Conservation (phyloP, 2,113 vertebrate species). For the Oreochromis tanganicae region DNA sequence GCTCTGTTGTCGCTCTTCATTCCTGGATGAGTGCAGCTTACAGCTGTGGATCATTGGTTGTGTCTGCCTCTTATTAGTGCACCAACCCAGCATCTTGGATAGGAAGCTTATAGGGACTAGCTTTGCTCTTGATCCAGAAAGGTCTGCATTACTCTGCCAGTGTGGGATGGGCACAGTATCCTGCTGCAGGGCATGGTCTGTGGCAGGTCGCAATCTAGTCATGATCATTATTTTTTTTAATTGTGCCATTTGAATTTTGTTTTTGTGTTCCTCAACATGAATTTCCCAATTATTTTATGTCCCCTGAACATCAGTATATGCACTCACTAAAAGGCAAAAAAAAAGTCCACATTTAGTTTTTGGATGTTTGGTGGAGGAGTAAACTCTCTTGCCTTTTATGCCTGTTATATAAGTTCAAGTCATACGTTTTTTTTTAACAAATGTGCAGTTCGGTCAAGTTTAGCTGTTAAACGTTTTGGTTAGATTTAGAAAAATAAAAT, state of each 20-base stretch:
- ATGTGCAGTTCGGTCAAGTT: not conserved
- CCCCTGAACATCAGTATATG: not conserved
- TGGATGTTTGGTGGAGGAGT: not conserved
- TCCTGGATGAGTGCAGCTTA: not conserved
- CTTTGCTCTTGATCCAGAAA: not conserved
- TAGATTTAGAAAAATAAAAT: not conserved
- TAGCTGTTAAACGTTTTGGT: not conserved
- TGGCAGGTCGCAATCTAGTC: not conserved
- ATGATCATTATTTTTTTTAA: not conserved
- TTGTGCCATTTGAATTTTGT: not conserved
- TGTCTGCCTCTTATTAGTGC: not conserved
- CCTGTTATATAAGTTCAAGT: not conserved
- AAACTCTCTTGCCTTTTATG: not conserved
- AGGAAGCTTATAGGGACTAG: not conserved
- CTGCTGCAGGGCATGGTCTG: not conserved
- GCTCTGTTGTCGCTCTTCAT: not conserved
- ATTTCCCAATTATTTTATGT: not conserved
- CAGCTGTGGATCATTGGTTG: not conserved
- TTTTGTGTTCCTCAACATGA: not conserved
- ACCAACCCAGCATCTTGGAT: not conserved
- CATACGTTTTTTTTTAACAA: rapidly evolving
- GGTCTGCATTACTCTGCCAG: not conserved
- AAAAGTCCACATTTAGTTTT: not conserved
- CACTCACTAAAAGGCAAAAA: not conserved
- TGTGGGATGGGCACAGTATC: not conserved